Evolutionary conservation across 35 echinoderm and acorn worm genomes (phyloP).

Genomic region (Strongylocentrotus purpuratus): DNA sequence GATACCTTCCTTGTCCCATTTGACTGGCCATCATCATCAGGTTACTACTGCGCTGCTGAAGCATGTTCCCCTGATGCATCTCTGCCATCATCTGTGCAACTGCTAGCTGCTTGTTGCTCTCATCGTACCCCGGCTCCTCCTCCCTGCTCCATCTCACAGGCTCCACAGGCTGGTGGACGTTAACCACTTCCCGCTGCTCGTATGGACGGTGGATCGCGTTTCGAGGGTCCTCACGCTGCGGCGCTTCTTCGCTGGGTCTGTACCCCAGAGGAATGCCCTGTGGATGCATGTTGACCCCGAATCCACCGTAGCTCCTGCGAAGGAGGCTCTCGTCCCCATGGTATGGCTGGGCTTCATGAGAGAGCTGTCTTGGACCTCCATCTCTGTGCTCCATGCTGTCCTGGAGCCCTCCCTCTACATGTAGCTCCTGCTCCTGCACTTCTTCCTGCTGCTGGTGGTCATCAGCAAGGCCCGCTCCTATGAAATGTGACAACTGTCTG

Average conservation of each 20-base stretch:
- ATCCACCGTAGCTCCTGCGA: slow-evolving; percentile 40
- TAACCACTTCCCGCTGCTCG: slow-evolving; percentile 25
- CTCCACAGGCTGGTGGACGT: slow-evolving; percentile 44
- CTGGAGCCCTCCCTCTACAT: neutral
- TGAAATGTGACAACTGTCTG: slow-evolving; percentile 28
- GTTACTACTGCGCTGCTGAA: slow-evolving; percentile 41
- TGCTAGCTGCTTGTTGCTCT: slow-evolving; percentile 41
- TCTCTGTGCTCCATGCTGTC: slow-evolving; percentile 29
- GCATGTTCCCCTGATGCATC: slow-evolving; percentile 51
- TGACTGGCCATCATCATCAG: slow-evolving; percentile 50
- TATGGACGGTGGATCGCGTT: slow-evolving; percentile 40
- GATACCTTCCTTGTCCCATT: slow-evolving; percentile 38
- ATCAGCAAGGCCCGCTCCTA: slow-evolving; percentile 1
- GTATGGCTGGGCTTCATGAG: slow-evolving; percentile 36
- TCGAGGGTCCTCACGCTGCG: slow-evolving; percentile 5
- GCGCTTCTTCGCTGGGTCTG: neutral
- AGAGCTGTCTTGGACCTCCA: slow-evolving; percentile 41
- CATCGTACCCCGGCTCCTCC: slow-evolving; percentile 16
- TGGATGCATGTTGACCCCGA: slow-evolving; percentile 24
- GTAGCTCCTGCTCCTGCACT: neutral
- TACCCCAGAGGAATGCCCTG: slow-evolving; percentile 20
- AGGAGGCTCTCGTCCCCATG: slow-evolving; percentile 7
- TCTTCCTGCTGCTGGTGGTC: slow-evolving; percentile 6
- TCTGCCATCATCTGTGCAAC: slow-evolving; percentile 49
- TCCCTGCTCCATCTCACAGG: slow-evolving; percentile 39